These are phyloP conservation scores for Galerucella pusilla DNA, from an alignment of 2,888 invertebrate genomes.

Conservation along the genomic window DNA sequence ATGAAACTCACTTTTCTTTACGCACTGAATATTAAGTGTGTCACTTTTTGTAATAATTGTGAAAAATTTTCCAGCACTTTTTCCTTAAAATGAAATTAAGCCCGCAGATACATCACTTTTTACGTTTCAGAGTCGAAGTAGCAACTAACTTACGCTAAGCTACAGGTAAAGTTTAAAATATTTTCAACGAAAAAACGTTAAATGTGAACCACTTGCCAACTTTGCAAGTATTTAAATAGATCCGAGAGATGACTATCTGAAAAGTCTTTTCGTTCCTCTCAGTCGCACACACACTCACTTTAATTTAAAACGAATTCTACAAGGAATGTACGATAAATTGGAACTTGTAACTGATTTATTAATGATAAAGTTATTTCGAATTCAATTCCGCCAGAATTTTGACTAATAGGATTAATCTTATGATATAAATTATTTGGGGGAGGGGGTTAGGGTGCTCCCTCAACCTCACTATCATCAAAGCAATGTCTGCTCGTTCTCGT, in stretches of 20 bases:
- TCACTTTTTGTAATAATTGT: conserved; percentile 29
- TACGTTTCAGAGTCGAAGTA: conserved; percentile 22
- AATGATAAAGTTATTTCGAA: background rate
- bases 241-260: conserved; percentile 35
- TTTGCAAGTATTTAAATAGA: conserved; percentile 43
- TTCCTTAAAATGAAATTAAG: conserved; percentile 3
- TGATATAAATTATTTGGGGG: too few relatives aligned
- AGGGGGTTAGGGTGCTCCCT: too few relatives aligned
- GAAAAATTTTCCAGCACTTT: conserved; percentile 25
- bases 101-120: conserved; percentile 29
- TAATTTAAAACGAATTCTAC: conserved; percentile 25
- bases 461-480: too few relatives aligned
- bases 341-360: background rate
- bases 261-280: conserved; percentile 25
- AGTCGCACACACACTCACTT: conserved; percentile 15
- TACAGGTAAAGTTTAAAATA: conserved; percentile 25
- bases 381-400: too few relatives aligned
- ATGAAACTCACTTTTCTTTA: conserved; percentile 23
- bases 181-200: conserved; percentile 26
- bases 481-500: too few relatives aligned
- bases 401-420: too few relatives aligned
- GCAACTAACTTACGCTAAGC: conserved; percentile 15
- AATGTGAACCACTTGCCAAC: conserved; percentile 40
- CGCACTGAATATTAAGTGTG: conserved; percentile 19
- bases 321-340: conserved; percentile 9